These are phyloP conservation scores for Pogoniulus pusillus DNA, from an alignment of 2,797 vertebrate species.

Conservation along the genomic window DNA sequence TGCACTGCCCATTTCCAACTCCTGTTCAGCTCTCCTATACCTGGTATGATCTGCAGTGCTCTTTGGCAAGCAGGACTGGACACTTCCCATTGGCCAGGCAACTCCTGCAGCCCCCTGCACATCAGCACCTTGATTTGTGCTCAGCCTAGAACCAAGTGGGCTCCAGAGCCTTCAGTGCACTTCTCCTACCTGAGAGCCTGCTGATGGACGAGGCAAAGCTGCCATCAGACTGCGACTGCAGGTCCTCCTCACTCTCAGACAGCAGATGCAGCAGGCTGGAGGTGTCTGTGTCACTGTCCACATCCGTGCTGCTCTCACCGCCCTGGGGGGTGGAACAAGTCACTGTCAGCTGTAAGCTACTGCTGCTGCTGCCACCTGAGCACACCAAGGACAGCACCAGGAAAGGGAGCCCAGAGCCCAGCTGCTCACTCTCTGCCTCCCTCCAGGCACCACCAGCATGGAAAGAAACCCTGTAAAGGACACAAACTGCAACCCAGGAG, in stretches of 20 bases:
- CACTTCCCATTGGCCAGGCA: too few species aligned
- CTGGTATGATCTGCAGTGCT: too few species aligned
- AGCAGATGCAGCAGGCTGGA: conserved; percentile 10
- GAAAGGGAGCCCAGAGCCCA: background rate
- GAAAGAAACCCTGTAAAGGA: background rate
- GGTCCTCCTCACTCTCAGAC: conserved; percentile 68
- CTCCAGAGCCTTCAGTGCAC: background rate
- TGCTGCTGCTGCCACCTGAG: background rate
- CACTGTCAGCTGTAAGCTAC: background rate
- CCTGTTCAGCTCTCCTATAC: too few species aligned
- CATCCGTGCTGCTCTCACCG: conserved; percentile 59
- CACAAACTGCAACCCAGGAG: too few species aligned
- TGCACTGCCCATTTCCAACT: too few species aligned
- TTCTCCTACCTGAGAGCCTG: conserved; percentile 70
- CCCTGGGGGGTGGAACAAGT: conserved; percentile 43
- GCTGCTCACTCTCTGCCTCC: background rate
- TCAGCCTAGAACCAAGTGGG: too few species aligned
- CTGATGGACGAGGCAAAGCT: conserved; percentile 33
- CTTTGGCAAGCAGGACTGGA: too few species aligned
- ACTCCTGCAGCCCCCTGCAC: too few species aligned
- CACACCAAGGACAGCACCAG: background rate
- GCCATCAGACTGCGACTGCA: conserved; percentile 47
- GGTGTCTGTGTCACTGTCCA: conserved; percentile 69
- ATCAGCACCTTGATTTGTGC: too few species aligned
- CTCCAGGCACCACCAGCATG: background rate